Conservation (phyloP, 2,113 vertebrate genomes). For the Pelmatolapia mariae region DNA sequence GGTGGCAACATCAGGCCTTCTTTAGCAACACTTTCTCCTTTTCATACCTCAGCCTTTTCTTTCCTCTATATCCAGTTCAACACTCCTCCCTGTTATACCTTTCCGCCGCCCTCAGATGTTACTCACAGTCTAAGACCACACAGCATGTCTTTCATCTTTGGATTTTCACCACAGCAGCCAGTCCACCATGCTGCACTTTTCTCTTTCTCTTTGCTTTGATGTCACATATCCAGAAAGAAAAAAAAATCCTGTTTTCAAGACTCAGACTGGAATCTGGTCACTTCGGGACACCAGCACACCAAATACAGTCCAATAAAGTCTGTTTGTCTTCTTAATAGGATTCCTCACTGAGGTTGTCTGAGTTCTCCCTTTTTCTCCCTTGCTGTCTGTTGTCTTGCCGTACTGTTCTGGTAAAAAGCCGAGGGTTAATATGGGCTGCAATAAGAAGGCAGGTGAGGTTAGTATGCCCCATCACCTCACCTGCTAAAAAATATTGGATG, state of each 20-base stretch:
- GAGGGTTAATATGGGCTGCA: background rate
- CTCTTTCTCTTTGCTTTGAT: constrained; percentile 30
- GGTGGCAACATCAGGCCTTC: background rate
- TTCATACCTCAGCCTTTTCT: background rate
- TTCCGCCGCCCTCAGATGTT: background rate
- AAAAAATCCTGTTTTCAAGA: background rate
- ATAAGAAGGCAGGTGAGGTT: background rate
- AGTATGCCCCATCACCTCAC: background rate
- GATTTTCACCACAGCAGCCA: background rate
- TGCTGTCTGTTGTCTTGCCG: background rate
- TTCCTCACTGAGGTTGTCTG: background rate
- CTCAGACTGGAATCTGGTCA: background rate
- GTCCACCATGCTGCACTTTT: background rate
- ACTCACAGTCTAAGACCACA: constrained; percentile 1
- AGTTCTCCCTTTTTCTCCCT: background rate
- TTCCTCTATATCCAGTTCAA: background rate
- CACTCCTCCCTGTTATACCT: background rate
- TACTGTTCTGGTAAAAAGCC: background rate
- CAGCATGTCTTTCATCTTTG: constrained; percentile 31
- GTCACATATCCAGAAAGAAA: background rate
- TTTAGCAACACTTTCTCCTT: background rate
- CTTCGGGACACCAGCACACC: background rate
- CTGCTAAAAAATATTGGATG: constrained; percentile 25
- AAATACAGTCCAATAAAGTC: background rate
- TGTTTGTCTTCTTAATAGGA: background rate